These are phyloP conservation scores for Jacana jacana DNA, from an alignment of 2,113 vertebrate genomes.

Conservation along the genomic window DNA sequence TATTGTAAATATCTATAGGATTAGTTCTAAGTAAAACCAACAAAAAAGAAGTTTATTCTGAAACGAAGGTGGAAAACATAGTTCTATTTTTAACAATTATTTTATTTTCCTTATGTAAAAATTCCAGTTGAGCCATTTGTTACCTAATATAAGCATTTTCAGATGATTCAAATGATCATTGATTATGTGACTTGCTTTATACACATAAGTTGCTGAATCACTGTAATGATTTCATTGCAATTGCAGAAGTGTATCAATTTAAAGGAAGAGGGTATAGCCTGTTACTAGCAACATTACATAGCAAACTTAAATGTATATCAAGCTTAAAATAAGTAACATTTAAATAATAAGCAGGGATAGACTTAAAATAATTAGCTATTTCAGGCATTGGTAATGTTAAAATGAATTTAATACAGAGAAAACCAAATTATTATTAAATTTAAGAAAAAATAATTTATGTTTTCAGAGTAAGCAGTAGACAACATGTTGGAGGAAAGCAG, in stretches of 20 bases:
- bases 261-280: not conserved
- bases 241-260: not conserved
- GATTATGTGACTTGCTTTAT: not conserved
- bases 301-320: not conserved
- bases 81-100: not conserved
- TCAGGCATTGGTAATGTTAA: not conserved
- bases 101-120: not conserved
- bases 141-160: not conserved
- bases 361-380: not conserved
- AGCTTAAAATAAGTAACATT: not conserved
- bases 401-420: not conserved
- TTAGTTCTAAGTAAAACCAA: not conserved
- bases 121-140: not conserved
- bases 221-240: not conserved
- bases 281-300: not conserved
- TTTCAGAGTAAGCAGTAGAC: not conserved
- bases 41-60: not conserved
- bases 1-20: not conserved
- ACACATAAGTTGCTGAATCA: not conserved
- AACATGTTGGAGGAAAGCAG: not conserved
- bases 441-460: not conserved
- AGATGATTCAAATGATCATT: fast-evolving
- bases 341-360: not conserved
- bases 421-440: fast-evolving
- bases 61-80: not conserved